These are phyloP conservation scores for Uria aalge DNA, from an alignment of 2,113 vertebrate species.

Conservation along the genomic window DNA sequence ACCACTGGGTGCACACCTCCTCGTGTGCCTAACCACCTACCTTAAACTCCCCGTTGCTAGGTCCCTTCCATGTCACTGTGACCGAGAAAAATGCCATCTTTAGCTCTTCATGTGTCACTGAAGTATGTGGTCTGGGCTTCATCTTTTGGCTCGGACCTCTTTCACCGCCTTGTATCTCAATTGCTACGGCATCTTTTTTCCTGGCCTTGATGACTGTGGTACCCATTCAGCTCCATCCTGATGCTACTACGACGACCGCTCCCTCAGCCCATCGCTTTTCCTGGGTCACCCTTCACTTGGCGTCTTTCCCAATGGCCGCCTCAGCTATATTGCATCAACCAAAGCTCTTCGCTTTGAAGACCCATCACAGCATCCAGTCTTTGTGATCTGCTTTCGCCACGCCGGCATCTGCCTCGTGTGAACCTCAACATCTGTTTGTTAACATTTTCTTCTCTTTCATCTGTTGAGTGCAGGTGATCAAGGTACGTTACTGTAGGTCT, in stretches of 20 bases:
- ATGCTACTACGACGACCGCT: accelerated
- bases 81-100: neutral
- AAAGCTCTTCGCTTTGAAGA: neutral
- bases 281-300: neutral
- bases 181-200: neutral
- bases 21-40: accelerated
- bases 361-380: neutral
- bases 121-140: neutral
- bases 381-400: neutral
- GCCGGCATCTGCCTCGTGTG: accelerated
- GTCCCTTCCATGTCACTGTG: neutral
- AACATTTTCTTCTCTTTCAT: neutral
- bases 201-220: neutral
- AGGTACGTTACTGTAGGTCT: neutral
- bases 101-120: neutral
- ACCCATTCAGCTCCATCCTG: neutral
- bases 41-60: neutral
- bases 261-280: accelerated
- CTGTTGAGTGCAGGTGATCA: neutral
- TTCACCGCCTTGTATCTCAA: neutral
- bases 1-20: neutral
- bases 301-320: neutral
- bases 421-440: neutral
- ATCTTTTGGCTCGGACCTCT: neutral
- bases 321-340: accelerated